A percentile compares a stretch with the other conserved stretches of the same genome.
Evolutionary conservation across 1,140 invertebrate species (phyloP).

Genomic region (Aphis craccivora): DNA sequence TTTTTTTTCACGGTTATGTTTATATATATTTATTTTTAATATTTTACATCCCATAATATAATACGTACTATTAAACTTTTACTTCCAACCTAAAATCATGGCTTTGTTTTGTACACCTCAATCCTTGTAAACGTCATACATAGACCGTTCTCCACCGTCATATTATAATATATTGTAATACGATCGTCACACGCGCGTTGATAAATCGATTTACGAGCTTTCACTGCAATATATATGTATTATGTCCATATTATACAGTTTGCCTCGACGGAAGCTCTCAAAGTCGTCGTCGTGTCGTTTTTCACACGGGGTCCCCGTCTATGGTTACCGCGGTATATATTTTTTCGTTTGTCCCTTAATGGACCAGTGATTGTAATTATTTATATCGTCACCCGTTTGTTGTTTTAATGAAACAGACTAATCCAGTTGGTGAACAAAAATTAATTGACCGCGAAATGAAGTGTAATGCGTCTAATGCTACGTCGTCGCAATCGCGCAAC

Average conservation of each 20-base stretch:
- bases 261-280: background rate
- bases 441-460: background rate
- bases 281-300: background rate
- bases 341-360: background rate
- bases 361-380: background rate
- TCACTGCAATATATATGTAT: background rate
- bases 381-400: background rate
- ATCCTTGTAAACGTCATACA: background rate
- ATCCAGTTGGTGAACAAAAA: background rate
- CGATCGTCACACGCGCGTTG: background rate
- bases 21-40: background rate
- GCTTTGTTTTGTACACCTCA: background rate
- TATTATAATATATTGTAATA: background rate
- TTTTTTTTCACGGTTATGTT: background rate
- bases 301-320: too few species aligned
- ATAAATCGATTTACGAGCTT: background rate
- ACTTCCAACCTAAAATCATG: background rate
- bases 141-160: background rate
- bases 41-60: background rate
- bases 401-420: background rate
- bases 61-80: background rate
- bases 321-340: too few species aligned
- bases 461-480: background rate
- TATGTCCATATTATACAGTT: background rate
- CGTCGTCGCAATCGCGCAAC: background rate